Evolutionary conservation across 2,797 vertebrate genomes (phyloP), one percentile per base, ranked within the genome.

Genomic region (Sebastes aleutianus): DNA sequence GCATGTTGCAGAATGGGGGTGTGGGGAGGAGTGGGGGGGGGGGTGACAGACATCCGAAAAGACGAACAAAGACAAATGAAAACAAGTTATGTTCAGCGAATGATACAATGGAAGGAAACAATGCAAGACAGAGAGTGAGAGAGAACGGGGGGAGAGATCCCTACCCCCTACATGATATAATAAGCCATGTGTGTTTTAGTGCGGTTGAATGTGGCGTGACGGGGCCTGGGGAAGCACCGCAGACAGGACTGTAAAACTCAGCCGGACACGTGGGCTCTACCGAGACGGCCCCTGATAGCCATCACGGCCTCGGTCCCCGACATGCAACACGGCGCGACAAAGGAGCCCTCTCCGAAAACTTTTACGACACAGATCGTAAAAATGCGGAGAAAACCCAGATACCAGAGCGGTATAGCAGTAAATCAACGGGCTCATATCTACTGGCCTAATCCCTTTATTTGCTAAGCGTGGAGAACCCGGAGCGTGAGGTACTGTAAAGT

Each of bases 211-310:
- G 73, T 74, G 80, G 82, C 57, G 77, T 93, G 91, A 91, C 85
- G 67, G 18, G 75, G 83, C 78, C 57, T n/a, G 69, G 87, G 90
- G 93, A 93, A 89, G 80, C 87, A 24, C 54, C 63, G 85, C 82
- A 95, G 89, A 92, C 88, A 61, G 76, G 84, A 80, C 69, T 69
- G 79, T 93, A 88, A 91, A 91, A 90, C 69, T 32, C 7, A 36
- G 56, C 57, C 36, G 32, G 72, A 87, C 80, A 91, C 50, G n/a
- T 76, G 84, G 65, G 74, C 76, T 64, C 39, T 50, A 50, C 70
- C 4, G 54, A 87, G 62, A 78, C 75, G 22, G 77, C 69, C 75
- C 50, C 64, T 53, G 83, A 90, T 88, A 86, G 77, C 81, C 84
- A 82, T 81, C 34, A 3, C 7, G 24, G 70, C 79, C 77, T 70